Percentiles rank a stretch among this genome's conserved stretches.
Conservation (phyloP, 2,888 invertebrate genomes). For the Eledona agricola region DNA sequence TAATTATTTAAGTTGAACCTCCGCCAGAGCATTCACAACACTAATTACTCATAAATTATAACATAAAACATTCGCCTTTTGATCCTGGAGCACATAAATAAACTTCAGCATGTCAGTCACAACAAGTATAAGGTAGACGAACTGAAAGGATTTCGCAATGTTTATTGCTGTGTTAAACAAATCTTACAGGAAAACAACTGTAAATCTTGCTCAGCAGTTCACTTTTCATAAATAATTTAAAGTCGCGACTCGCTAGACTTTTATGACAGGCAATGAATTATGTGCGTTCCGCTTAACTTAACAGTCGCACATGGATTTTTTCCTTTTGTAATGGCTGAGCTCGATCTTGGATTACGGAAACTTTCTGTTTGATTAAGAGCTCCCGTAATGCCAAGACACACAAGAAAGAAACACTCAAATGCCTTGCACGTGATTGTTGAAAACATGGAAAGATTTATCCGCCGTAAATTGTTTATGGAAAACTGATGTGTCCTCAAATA, state of each 20-base stretch:
- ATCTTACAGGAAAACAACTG: slow-evolving; percentile 55
- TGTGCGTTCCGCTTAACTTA: slow-evolving; percentile 40
- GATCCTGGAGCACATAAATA: slow-evolving; percentile 59
- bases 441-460: slow-evolving; percentile 22
- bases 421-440: slow-evolving; percentile 28
- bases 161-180: slow-evolving; percentile 54
- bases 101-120: slow-evolving; percentile 56
- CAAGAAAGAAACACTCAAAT: slow-evolving; percentile 3
- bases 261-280: slow-evolving; percentile 49
- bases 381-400: not conserved
- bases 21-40: slow-evolving; percentile 52
- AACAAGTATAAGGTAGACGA: slow-evolving; percentile 56
- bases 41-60: slow-evolving; percentile 61
- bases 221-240: slow-evolving; percentile 55
- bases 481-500: slow-evolving; percentile 25
- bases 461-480: slow-evolving; percentile 25
- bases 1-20: slow-evolving; percentile 55
- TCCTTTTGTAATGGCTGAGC: slow-evolving; percentile 10
- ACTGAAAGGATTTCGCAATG: slow-evolving; percentile 55
- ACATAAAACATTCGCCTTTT: slow-evolving; percentile 59
- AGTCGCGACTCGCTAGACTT: slow-evolving; percentile 43
- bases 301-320: slow-evolving; percentile 34
- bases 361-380: slow-evolving; percentile 5
- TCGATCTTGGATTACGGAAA: slow-evolving; percentile 1
- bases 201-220: slow-evolving; percentile 54